phyloP scores from a whole-genome alignment of 2,888 invertebrate genomes.

The Lochmaea crataegi region DNA sequence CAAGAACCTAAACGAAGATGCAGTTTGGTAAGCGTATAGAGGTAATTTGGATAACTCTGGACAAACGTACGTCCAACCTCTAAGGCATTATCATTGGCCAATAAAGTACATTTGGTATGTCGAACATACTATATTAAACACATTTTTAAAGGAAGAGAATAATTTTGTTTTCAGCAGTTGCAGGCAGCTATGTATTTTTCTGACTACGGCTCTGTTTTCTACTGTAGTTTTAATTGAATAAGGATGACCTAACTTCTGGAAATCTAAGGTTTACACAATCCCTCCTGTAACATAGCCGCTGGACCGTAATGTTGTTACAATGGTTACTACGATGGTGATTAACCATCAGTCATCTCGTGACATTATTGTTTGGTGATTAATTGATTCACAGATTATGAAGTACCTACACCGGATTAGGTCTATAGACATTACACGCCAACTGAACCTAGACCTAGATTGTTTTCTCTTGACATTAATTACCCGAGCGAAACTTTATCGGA shows the following conservation, averaged over 20 bases:
- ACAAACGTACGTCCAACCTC: too few species aligned
- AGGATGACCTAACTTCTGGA: slow-evolving; percentile 24
- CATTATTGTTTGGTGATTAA: slow-evolving; percentile 57
- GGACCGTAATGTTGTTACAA: slow-evolving; percentile 54
- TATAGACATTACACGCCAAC: slow-evolving; percentile 49
- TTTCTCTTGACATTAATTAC: slow-evolving; percentile 47
- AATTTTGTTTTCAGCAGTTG: too few species aligned
- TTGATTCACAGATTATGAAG: slow-evolving; percentile 53
- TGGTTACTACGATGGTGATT: slow-evolving; percentile 54
- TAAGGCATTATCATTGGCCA: too few species aligned
- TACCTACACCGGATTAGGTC: slow-evolving; percentile 43
- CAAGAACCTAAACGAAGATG: too few species aligned
- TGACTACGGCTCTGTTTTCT: background rate
- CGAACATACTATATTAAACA: too few species aligned
- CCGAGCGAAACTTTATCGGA: slow-evolving; percentile 38
- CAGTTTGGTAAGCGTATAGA: too few species aligned
- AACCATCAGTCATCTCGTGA: slow-evolving; percentile 57
- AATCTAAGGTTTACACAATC: slow-evolving; percentile 47
- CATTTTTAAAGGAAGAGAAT: too few species aligned
- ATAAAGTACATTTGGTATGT: too few species aligned
- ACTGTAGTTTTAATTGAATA: slow-evolving; percentile 14
- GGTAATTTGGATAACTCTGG: too few species aligned
- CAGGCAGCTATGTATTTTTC: background rate
- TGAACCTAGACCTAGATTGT: slow-evolving; percentile 46
- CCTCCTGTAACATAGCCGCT: slow-evolving; percentile 48